These are phyloP conservation scores for Epizoanthus stellaris DNA, from an alignment of 92 coral and sea anemone species.

Conservation along the genomic window DNA sequence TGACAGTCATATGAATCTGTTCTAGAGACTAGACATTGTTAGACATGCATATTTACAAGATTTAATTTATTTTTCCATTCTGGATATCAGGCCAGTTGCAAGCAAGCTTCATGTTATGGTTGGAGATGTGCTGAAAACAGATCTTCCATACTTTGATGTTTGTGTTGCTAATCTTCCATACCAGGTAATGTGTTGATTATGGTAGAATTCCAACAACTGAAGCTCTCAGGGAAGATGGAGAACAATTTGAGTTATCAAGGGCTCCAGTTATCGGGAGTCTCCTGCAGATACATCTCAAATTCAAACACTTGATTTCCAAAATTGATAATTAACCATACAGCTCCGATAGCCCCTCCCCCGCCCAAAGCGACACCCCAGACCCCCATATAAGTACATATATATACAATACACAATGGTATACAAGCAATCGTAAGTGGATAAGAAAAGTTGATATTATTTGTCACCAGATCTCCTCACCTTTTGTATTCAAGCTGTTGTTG, in stretches of 20 bases:
- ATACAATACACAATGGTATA: too few species aligned
- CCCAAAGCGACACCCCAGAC: too few species aligned
- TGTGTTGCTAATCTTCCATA: conserved; percentile 99
- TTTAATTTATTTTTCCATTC: neutral
- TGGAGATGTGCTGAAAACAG: conserved; percentile 98
- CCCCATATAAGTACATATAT: neutral
- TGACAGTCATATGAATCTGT: neutral
- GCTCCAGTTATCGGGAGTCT: too few species aligned
- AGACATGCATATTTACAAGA: neutral
- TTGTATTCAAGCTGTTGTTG: conserved; percentile 92
- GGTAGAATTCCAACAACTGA: too few species aligned
- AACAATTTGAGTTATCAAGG: too few species aligned
- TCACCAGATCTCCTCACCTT: conserved; percentile 97
- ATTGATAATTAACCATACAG: too few species aligned
- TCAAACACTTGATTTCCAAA: too few species aligned
- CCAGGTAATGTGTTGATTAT: conserved; percentile 61
- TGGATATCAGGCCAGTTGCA: conserved; percentile 67
- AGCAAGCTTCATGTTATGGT: conserved; percentile 96
- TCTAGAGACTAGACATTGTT: neutral
- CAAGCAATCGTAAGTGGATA: neutral
- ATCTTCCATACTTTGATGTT: conserved; percentile 96
- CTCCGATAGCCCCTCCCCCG: too few species aligned
- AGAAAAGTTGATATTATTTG: neutral
- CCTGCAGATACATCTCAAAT: too few species aligned
- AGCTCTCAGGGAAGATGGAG: neutral